Conservation (phyloP, 2,113 vertebrate species). For the Centropus unirufus region DNA sequence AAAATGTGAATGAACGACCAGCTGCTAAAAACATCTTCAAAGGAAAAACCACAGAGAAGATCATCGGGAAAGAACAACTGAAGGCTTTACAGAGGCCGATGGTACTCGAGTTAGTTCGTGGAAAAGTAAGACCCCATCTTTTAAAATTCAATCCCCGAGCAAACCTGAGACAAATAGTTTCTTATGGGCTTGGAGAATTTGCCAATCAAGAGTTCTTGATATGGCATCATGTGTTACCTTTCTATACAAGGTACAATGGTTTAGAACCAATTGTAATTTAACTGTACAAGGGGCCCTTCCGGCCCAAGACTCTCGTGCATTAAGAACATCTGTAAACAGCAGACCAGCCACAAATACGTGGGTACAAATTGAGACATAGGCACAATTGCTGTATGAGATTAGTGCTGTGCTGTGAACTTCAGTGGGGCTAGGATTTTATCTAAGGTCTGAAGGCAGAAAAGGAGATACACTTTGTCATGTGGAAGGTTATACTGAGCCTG, state of each 20-base stretch:
- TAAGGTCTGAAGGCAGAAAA: neutral
- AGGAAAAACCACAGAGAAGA: conserved; percentile 77
- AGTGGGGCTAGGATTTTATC: neutral
- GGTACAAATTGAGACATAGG: neutral
- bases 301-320: neutral
- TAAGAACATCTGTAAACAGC: neutral
- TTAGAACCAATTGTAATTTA: neutral
- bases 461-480: neutral
- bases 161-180: neutral
- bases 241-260: neutral
- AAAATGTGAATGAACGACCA: conserved; percentile 78
- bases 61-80: conserved; percentile 82
- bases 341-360: neutral
- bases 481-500: neutral
- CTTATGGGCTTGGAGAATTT: neutral
- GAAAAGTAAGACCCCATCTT: conserved; percentile 84
- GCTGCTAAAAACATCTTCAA: conserved; percentile 84
- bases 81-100: conserved; percentile 86
- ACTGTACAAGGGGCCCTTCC: neutral
- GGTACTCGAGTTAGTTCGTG: conserved; percentile 85
- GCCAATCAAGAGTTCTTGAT: neutral
- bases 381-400: neutral
- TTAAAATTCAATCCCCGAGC: neutral
- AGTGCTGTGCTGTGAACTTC: neutral
- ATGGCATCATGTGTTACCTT: neutral